phyloP scores from a whole-genome alignment of 2,113 vertebrate genomes.

The Colistium nudipinnis region DNA sequence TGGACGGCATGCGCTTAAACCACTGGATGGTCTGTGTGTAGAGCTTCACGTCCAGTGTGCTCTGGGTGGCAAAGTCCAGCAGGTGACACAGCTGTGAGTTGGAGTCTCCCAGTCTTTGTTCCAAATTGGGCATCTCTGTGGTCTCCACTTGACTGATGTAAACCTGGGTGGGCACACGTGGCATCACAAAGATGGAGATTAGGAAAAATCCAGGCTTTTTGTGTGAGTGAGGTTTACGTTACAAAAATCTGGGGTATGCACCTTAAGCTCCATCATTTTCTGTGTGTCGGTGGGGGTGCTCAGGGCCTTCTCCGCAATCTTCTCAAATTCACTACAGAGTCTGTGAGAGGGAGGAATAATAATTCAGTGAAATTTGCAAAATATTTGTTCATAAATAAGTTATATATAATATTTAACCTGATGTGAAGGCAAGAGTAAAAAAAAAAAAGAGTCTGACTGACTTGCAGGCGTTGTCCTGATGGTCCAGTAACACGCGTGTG shows the following conservation, averaged over 20 bases:
- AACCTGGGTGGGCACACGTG: conserved; percentile 60
- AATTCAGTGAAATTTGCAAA: neutral
- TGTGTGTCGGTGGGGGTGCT: conserved; percentile 86
- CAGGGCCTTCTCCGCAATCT: conserved; percentile 87
- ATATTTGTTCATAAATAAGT: no score
- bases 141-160: conserved; percentile 81
- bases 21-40: conserved; percentile 86
- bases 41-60: conserved; percentile 80
- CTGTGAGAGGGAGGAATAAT: conserved; percentile 71
- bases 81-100: conserved; percentile 82
- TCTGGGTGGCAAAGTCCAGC: conserved; percentile 81
- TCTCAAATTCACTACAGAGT: conserved; percentile 87
- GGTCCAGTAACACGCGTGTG: conserved; percentile 80
- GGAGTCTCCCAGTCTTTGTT: conserved; percentile 80
- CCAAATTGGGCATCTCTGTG: conserved; percentile 80
- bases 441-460: conserved; percentile 44
- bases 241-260: conserved; percentile 57
- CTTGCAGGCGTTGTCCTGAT: conserved; percentile 81
- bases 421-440: neutral
- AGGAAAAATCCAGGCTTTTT: neutral
- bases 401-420: neutral
- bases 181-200: neutral
- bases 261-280: conserved; percentile 88
- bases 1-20: conserved; percentile 83
- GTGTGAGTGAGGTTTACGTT: no score